Base-by-base conservation (phyloP, 2,797 vertebrate species). In the Florisuga fusca region DNA sequence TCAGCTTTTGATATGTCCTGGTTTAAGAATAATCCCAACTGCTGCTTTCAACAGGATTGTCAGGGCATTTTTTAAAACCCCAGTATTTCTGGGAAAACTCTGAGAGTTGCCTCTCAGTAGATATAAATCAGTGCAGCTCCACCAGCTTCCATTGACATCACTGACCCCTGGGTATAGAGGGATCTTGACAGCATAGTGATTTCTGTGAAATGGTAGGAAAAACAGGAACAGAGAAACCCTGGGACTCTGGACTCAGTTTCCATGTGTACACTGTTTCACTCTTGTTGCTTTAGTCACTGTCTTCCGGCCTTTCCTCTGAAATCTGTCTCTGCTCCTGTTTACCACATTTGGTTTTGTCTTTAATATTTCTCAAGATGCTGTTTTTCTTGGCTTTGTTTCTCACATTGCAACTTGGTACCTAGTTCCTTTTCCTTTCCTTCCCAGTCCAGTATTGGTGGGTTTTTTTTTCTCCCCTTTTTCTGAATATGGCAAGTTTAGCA, bases 301-400 rank as follows among this genome's bases (percentile, higher is more conserved):
- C 92, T 95, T 94, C 86, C 88, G 84, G 93, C 90, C 74, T 91
- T 58, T 93, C 85, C 90, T 88, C 83, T 91, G 85, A 87, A 94
- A 96, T 87, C 92, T 94, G 88, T 87, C 93, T 88, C 88, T 84
- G 85, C 80, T 87, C 64, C 86, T 68, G 61, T 83, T 93, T 87
- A 74, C 94, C 90, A 67, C 46, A 0, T 80, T 95, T 93, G 86
- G 41, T 94, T 95, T 90, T 57, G 77, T 89, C 90, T 87, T 89
- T 67, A 80, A 21, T 61, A 61, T 94, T 86, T 89, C 74, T 74
- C 4, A 5, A 90, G 92, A 87, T 82, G 90, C 54, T 92, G 84
- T 85, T 93, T 94, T 94, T 77, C 86, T 95, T 90, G 89, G 75
- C 89, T 93, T 80, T 2, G 0, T 85, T 93, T 93, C 89, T 82